Conservation (phyloP, 2,113 vertebrate genomes). For the Eublepharis macularius region DNA sequence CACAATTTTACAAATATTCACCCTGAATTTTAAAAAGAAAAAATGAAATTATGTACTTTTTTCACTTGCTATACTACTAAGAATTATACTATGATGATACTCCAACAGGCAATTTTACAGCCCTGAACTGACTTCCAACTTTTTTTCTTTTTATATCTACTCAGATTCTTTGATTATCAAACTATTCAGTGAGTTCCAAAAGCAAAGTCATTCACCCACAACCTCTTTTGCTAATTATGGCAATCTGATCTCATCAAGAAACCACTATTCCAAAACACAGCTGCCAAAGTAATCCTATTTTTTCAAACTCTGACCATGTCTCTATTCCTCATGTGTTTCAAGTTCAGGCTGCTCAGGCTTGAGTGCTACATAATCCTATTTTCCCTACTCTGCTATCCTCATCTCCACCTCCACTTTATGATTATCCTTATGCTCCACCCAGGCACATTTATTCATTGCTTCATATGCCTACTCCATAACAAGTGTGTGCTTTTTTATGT, state of each 20-base stretch:
- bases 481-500: not conserved
- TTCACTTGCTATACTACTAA: not conserved
- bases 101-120: slow-evolving; percentile 1
- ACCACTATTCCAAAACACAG: not conserved
- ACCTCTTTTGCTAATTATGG: not conserved
- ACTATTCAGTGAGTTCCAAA: not conserved
- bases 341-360: slow-evolving; percentile 32
- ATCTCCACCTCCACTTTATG: not conserved
- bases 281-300: slow-evolving; percentile 26
- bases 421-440: slow-evolving; percentile 19
- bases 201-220: not conserved
- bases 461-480: slow-evolving; percentile 15
- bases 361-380: not conserved
- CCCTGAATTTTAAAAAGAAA: slow-evolving; percentile 12
- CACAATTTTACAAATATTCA: slow-evolving; percentile 3
- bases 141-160: not conserved
- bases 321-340: slow-evolving; percentile 25
- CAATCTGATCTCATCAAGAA: not conserved
- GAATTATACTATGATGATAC: not conserved
- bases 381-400: not conserved
- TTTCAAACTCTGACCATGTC: slow-evolving; percentile 36
- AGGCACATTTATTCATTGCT: not conserved
- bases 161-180: not conserved
- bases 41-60: not conserved
- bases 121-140: not conserved